Percentiles rank a stretch among this genome's conserved stretches.
phyloP scores from a whole-genome alignment of 2,888 invertebrate genomes.

The Ophonus ardosiacus region DNA sequence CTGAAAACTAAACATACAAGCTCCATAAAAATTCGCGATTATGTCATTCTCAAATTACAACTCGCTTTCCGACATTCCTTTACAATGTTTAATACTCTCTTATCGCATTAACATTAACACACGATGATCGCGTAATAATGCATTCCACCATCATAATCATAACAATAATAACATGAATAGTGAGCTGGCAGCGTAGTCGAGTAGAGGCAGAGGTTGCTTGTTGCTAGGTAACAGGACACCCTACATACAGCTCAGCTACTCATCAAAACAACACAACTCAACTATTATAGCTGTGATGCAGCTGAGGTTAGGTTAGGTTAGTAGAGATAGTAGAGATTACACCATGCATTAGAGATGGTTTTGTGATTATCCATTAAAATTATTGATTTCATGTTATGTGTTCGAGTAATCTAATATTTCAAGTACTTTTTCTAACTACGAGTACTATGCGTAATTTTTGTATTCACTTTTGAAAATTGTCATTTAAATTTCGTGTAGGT shows the following conservation, averaged over 20 bases:
- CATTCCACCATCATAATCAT: constrained; percentile 25
- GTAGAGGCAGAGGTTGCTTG: not conserved
- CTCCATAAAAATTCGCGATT: not conserved
- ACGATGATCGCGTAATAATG: constrained; percentile 21
- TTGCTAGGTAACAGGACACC: not conserved
- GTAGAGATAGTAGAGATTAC: not conserved
- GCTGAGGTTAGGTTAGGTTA: not conserved
- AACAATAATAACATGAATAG: constrained; percentile 40
- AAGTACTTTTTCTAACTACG: too few relatives aligned
- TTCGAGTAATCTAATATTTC: too few relatives aligned
- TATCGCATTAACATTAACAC: constrained; percentile 21
- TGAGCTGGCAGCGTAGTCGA: not conserved
- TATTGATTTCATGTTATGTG: not conserved
- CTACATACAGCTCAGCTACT: not conserved
- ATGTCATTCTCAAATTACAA: not conserved
- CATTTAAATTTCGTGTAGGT: too few relatives aligned
- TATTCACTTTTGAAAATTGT: too few relatives aligned
- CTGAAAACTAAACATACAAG: not conserved
- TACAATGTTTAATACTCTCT: constrained; percentile 17
- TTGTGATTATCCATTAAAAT: not conserved
- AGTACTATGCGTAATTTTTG: too few relatives aligned
- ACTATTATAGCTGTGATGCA: not conserved
- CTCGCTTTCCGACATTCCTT: constrained; percentile 2
- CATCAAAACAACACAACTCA: not conserved
- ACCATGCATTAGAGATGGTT: not conserved